Evolutionary conservation across 1,140 invertebrate species (phyloP), one percentile per base, ranked within the genome.

Genomic region (Formica selysi): DNA sequence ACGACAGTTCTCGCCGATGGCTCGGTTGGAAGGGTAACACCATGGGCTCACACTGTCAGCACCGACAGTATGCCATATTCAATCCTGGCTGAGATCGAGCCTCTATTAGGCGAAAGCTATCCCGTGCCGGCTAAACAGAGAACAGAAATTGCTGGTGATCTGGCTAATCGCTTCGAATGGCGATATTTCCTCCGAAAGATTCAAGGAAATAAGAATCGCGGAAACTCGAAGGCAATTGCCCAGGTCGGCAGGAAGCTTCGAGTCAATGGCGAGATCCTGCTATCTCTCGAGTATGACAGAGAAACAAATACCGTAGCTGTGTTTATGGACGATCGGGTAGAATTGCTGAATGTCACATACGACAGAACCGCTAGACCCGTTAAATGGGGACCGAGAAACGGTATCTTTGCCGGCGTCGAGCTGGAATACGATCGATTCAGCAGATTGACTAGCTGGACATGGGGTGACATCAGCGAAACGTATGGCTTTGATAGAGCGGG

Each of bases 91-190:
- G 98, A 98, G 92, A 97, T 98, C 61, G 97, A 98, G 91, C 97
- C 98, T 2, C 96, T 98, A 3, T 92, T 98, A 0, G 98, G 97
- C 0, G 98, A 98, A 93, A 98, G 97, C 89, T 98, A 98, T 92
- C 98, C 98, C 0, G 97, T 99, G 1, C 98, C 98, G 3, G 97
- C 98, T 1, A 98, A 98, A 93, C 98, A 99, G 93, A 97, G 97
- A 88, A 98, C 97, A 0, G 98, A 98, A 94, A 97, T 99, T 38
- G 97, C 97, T 19, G 98, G 98, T 0, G 98, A 99, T 92, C 95
- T 99, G 32, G 98, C 98, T 0, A 99, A 99, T 93, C 96, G 98
- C 83, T 98, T 99, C 86, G 98, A 99, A 95, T 99, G 99, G 98
- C 96, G 98, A 59, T 99, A 99, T 93, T 98, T 98, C 94, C 95